Evolutionary conservation across 1,140 invertebrate genomes (phyloP), one percentile per base, ranked within the genome.

Genomic region (Teleopsis dalmanni): DNA sequence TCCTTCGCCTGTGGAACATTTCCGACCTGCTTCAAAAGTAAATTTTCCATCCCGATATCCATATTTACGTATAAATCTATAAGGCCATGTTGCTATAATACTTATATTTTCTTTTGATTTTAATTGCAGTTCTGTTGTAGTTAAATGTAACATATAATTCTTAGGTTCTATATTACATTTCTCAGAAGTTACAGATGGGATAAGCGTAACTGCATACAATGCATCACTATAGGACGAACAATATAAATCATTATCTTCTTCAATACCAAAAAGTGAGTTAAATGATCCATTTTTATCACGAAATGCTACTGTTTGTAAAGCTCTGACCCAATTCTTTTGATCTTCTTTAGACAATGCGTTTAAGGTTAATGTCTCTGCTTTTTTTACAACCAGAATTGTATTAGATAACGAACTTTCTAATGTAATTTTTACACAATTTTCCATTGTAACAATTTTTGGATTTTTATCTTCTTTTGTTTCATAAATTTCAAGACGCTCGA

Each of bases 11-110:
- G 87, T 87, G 51, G 82, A 78, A 72, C 88, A 91, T 69, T 90
- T 91, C 51, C 89, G 75, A 4, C 90, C 90, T n/a, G 88, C 88
- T 77, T 92, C 88, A 72, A 93, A 90, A 16, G 85, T 88, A 61
- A 93, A 92, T 61, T 83, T 87, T 29, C 85, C 85, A 56, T 83
- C 79, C 50, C 82, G 81, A 54, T 87, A 86, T 19, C 89, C 88
- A 71, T 92, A 92, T 47, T 85, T 74, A 45, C 89, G 77, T 51
- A 93, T 91, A 60, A 83, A 90, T 53, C 81, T 79, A 67, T 88
- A 92, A 31, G 88, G 88, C 89, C 89, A 93, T n/a, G 81, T 86
- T 52, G 80, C 87, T 46, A 87, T 71, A 7, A 84, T 63, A 49
- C 77, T 76, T 35, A 61, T 29, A 53, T 81, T 76, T 56, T 81